phyloP scores from a whole-genome alignment of 2,113 vertebrate genomes.

The Eidolon helvum region DNA sequence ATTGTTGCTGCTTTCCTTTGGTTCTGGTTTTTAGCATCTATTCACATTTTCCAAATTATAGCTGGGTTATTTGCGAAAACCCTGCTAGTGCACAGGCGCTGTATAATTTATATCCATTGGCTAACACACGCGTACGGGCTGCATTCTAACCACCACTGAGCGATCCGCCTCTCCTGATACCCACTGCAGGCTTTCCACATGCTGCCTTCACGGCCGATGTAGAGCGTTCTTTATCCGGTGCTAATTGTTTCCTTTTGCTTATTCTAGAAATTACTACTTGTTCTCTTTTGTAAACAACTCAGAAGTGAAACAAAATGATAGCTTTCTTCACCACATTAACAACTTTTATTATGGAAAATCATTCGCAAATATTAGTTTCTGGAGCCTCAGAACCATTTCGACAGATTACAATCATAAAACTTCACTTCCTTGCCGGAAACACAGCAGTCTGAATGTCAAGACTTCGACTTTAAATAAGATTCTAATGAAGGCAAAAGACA shows the following conservation, averaged over 20 bases:
- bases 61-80: neutral
- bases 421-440: neutral
- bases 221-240: neutral
- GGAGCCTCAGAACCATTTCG: neutral
- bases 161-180: neutral
- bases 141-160: neutral
- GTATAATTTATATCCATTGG: slow-evolving; percentile 16
- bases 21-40: slow-evolving; percentile 19
- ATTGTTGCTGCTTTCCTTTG: neutral
- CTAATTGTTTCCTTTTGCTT: neutral
- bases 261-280: neutral
- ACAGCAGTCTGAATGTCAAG: neutral
- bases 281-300: slow-evolving; percentile 1
- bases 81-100: neutral
- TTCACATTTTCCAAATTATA: slow-evolving; percentile 28
- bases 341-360: slow-evolving; percentile 17
- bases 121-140: neutral
- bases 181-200: neutral
- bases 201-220: neutral
- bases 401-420: neutral
- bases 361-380: slow-evolving; percentile 12
- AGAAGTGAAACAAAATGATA: slow-evolving; percentile 4
- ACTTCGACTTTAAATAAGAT: neutral
- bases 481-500: slow-evolving; percentile 42
- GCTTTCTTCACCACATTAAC: neutral